These are phyloP conservation scores for Festucalex cinctus DNA, from an alignment of 2,113 vertebrate species.

Conservation along the genomic window DNA sequence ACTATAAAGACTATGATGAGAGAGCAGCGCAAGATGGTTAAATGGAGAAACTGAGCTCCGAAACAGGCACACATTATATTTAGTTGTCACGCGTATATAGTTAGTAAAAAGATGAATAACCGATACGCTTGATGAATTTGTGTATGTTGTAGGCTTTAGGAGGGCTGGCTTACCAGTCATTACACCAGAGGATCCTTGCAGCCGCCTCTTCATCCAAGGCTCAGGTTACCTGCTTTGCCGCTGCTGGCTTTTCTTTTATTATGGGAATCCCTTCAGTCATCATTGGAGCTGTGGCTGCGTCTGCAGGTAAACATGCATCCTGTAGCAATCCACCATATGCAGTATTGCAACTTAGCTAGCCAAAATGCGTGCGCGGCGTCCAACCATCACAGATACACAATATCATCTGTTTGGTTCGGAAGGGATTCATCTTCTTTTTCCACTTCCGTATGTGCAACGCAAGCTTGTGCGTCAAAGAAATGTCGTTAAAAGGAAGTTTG, in stretches of 20 bases:
- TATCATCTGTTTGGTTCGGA: not conserved
- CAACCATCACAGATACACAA: not conserved
- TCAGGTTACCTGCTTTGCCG: slow-evolving; percentile 67
- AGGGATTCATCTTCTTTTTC: not conserved
- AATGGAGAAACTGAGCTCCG: not conserved
- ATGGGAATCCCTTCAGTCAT: slow-evolving; percentile 73
- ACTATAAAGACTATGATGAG: no score
- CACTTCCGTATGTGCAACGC: no score
- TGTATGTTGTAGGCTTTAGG: slow-evolving; percentile 62
- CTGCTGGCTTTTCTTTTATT: slow-evolving; percentile 54
- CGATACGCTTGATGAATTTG: not conserved
- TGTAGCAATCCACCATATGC: not conserved
- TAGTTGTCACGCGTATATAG: not conserved
- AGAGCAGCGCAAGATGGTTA: no score
- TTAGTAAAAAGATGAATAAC: not conserved
- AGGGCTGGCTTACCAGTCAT: slow-evolving; percentile 73
- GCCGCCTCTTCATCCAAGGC: slow-evolving; percentile 60
- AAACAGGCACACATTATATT: not conserved
- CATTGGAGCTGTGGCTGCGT: slow-evolving; percentile 71
- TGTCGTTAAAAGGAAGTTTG: not conserved
- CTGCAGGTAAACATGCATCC: slow-evolving; percentile 65
- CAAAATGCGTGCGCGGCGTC: no score
- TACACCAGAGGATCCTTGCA: slow-evolving; percentile 77
- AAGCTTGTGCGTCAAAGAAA: not conserved
- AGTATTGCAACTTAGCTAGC: not conserved